These are phyloP conservation scores for Mallotus villosus DNA, from an alignment of 2,797 vertebrate genomes.

Conservation along the genomic window DNA sequence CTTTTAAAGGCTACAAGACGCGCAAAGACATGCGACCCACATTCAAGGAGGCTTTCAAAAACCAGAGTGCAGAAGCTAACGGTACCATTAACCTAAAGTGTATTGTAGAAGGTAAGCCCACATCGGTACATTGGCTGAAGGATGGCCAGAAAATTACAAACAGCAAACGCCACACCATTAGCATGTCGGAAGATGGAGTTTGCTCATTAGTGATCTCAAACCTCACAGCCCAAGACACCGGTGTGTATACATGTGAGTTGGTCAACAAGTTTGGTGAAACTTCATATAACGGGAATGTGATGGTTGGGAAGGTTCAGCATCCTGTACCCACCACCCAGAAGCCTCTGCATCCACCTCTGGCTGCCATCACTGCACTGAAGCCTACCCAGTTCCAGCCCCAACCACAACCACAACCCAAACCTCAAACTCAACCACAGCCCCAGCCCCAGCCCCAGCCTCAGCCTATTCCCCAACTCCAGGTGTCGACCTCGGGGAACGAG, in stretches of 20 bases:
- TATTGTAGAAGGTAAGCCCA: conserved; percentile 79
- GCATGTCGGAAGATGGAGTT: conserved; percentile 76
- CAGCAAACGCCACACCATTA: conserved; percentile 76
- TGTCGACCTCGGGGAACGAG: conserved; percentile 18
- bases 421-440: background rate
- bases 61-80: conserved; percentile 76
- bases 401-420: conserved; percentile 14
- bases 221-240: conserved; percentile 76
- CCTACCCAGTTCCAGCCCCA: conserved; percentile 39
- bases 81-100: conserved; percentile 81
- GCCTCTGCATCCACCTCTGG: conserved; percentile 36
- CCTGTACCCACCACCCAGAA: background rate
- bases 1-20: conserved; percentile 91
- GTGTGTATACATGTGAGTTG: conserved; percentile 87
- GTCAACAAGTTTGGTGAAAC: conserved; percentile 84
- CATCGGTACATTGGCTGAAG: conserved; percentile 83
- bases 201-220: conserved; percentile 82
- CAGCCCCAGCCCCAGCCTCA: conserved; percentile 62
- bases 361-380: conserved; percentile 66
- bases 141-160: conserved; percentile 75
- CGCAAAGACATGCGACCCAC: conserved; percentile 86
- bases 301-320: conserved; percentile 51
- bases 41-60: conserved; percentile 86
- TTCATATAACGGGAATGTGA: conserved; percentile 86
- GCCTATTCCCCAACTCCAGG: conserved; percentile 68